A percentile compares a stretch with the other conserved stretches of the same genome.
These are phyloP conservation scores for Zaprionus ghesquierei DNA, from an alignment of 1,140 invertebrate genomes.

Conservation along the genomic window DNA sequence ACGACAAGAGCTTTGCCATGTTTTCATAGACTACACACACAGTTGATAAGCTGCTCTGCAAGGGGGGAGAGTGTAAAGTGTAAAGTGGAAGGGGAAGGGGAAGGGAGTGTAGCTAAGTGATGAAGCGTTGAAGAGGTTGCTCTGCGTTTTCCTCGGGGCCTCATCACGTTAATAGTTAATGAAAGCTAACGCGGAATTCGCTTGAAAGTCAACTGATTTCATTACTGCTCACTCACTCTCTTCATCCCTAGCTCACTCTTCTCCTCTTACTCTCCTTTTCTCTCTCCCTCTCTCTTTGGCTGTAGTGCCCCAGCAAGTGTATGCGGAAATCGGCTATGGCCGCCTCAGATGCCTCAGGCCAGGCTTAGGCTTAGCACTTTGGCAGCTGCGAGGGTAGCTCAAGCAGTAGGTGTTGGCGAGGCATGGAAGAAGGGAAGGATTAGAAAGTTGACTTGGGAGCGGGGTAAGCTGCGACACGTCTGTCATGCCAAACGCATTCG, in stretches of 20 bases:
- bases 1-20: background rate
- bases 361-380: conserved; percentile 15
- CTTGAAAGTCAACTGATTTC: background rate
- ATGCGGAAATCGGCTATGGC: background rate
- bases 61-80: background rate
- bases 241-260: too few species aligned
- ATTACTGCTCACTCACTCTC: background rate
- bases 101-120: background rate
- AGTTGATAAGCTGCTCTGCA: conserved; percentile 4
- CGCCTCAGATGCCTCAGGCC: background rate
- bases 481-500: conserved; percentile 7
- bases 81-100: rapidly evolving
- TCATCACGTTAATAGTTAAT: background rate
- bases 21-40: conserved; percentile 3
- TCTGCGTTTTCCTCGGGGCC: background rate
- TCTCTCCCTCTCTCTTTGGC: background rate
- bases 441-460: background rate
- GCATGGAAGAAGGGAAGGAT: background rate
- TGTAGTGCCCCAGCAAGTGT: background rate
- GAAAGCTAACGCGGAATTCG: background rate
- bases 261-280: background rate
- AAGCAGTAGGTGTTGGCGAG: too few species aligned
- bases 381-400: background rate
- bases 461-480: conserved; percentile 5
- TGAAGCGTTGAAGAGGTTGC: background rate